Percentiles rank a stretch among this genome's conserved stretches.
These are phyloP conservation scores for Ophiodon elongatus DNA, from an alignment of 2,113 vertebrate genomes.

Conservation along the genomic window DNA sequence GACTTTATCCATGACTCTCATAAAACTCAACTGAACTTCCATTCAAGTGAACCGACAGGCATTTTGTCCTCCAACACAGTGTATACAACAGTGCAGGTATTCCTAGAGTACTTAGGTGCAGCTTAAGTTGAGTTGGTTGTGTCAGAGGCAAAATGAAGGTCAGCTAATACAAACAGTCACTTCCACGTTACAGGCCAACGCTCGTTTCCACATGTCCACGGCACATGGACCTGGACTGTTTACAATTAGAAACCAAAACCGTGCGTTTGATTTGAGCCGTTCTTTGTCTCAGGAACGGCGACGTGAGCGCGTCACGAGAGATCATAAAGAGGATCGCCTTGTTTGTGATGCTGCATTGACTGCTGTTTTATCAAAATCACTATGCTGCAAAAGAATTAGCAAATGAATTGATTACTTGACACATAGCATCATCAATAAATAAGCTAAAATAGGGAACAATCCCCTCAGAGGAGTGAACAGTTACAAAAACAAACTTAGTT, in stretches of 20 bases:
- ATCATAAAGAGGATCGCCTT: not conserved
- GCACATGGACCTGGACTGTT: not conserved
- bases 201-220: not conserved
- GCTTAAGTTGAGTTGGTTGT: not conserved
- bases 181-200: not conserved
- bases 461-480: slow-evolving; percentile 7
- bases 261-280: not conserved
- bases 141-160: not conserved
- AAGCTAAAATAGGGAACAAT: slow-evolving; percentile 1
- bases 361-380: not conserved
- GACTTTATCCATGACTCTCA: not conserved
- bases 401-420: not conserved
- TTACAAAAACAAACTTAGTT: not conserved
- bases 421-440: not conserved
- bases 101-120: not conserved
- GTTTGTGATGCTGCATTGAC: not conserved
- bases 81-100: slow-evolving; percentile 7
- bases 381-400: not conserved
- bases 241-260: not conserved
- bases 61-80: not conserved
- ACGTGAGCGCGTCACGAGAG: not conserved
- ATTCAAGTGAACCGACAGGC: not conserved
- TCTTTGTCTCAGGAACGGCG: not conserved
- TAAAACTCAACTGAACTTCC: not conserved
- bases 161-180: slow-evolving; percentile 4